phyloP scores from a whole-genome alignment of 1,140 invertebrate species.

The Muscidifurax raptorellus region DNA sequence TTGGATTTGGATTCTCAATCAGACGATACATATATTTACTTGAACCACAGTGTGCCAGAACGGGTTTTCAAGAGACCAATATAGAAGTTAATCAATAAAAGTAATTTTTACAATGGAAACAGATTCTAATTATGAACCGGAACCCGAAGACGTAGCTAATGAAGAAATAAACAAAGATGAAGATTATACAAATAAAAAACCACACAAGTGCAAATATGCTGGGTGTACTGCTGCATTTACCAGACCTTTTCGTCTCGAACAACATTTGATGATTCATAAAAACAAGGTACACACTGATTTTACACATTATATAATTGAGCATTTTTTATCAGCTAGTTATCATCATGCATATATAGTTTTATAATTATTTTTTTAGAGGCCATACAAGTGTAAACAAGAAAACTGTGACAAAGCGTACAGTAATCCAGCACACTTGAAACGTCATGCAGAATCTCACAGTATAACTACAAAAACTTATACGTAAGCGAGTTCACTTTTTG shows the following conservation, averaged over 20 bases:
- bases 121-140: not conserved
- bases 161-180: not conserved
- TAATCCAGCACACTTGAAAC: slow-evolving; percentile 44
- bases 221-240: slow-evolving; percentile 35
- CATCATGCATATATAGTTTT: not conserved
- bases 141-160: no score
- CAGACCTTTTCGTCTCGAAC: slow-evolving; percentile 27
- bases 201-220: not conserved
- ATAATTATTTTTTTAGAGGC: slow-evolving; percentile 45
- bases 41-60: no score
- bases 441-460: slow-evolving; percentile 45
- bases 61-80: no score
- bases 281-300: slow-evolving; percentile 28
- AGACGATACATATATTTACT: no score
- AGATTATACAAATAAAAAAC: not conserved
- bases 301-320: not conserved
- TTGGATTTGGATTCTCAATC: no score
- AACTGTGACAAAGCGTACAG: slow-evolving; percentile 50
- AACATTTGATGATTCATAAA: slow-evolving; percentile 39
- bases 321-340: no score
- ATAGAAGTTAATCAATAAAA: no score
- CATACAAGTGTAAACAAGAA: slow-evolving; percentile 43
- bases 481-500: slow-evolving; percentile 30
- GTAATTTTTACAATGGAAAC: not conserved
- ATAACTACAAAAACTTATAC: not conserved